Evolutionary conservation across 2,797 vertebrate genomes (phyloP).

Genomic region (Trachops cirrhosus): DNA sequence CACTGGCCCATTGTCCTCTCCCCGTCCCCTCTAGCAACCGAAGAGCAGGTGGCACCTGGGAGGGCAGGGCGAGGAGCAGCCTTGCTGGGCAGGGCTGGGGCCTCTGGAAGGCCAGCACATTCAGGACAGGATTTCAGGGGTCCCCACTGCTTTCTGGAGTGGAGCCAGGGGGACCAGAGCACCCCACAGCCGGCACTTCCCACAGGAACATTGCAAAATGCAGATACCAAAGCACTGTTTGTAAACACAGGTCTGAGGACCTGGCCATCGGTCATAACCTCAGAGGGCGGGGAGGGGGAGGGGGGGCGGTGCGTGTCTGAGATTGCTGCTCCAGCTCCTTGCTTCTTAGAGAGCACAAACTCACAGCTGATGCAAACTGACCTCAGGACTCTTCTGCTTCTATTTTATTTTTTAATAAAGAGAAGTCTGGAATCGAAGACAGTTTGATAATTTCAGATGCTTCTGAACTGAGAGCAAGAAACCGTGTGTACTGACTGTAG

Average conservation of each 20-base stretch:
- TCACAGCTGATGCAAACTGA: neutral
- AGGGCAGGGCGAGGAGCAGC: neutral
- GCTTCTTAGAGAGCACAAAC: neutral
- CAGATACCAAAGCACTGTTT: neutral
- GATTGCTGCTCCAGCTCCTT: too few species aligned
- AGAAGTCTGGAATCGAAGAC: neutral
- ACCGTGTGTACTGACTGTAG: neutral
- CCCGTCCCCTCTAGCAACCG: accelerated
- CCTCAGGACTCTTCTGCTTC: neutral
- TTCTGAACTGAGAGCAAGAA: neutral
- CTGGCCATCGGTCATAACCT: neutral
- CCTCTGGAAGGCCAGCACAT: neutral
- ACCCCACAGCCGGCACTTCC: neutral
- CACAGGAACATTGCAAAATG: neutral
- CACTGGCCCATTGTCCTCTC: accelerated
- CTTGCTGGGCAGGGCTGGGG: neutral
- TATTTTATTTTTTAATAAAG: neutral
- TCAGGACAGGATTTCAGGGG: neutral
- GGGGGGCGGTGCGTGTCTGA: neutral
- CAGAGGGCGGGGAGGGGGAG: accelerated
- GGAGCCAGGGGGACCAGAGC: neutral
- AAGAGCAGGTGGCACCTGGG: neutral
- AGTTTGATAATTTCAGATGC: neutral
- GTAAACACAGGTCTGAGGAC: neutral
- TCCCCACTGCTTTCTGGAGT: neutral